phyloP scores from a whole-genome alignment of 2,888 invertebrate species.

The Nomada ruficornis region DNA sequence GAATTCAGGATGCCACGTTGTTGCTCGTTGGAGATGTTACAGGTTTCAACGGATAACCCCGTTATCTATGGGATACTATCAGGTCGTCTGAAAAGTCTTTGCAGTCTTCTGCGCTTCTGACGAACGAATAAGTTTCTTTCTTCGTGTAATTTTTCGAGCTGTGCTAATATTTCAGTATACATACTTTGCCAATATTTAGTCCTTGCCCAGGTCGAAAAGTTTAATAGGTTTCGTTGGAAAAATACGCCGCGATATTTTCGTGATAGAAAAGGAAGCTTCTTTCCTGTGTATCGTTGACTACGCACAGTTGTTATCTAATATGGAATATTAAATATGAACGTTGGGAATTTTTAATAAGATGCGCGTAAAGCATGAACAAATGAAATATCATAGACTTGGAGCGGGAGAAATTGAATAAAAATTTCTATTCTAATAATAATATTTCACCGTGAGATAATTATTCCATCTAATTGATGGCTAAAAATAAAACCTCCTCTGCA shows the following conservation, averaged over 20 bases:
- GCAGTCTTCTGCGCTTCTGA: neutral
- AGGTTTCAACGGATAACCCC: slow-evolving; percentile 15
- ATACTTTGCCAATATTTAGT: no score
- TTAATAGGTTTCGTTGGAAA: neutral
- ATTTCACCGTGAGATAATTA: no score
- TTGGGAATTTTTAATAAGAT: neutral
- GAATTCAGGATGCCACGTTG: slow-evolving; percentile 34
- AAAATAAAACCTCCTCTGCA: no score
- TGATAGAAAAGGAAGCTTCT: slow-evolving; percentile 27
- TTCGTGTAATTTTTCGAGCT: neutral
- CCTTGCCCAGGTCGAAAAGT: neutral
- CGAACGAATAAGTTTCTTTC: neutral
- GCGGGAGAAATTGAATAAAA: no score
- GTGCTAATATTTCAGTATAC: no score
- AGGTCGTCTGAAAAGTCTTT: neutral
- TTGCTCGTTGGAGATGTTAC: neutral
- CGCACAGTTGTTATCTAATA: neutral
- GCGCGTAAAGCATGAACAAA: no score
- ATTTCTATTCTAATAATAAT: no score
- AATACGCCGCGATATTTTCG: slow-evolving; percentile 27
- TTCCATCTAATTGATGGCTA: no score
- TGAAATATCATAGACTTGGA: no score
- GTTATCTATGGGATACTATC: slow-evolving; percentile 8
- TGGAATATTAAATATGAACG: neutral
- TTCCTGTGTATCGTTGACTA: neutral